These are phyloP conservation scores for Caenorhabditis panamensis DNA, from an alignment of 2,888 invertebrate species.

Conservation along the genomic window DNA sequence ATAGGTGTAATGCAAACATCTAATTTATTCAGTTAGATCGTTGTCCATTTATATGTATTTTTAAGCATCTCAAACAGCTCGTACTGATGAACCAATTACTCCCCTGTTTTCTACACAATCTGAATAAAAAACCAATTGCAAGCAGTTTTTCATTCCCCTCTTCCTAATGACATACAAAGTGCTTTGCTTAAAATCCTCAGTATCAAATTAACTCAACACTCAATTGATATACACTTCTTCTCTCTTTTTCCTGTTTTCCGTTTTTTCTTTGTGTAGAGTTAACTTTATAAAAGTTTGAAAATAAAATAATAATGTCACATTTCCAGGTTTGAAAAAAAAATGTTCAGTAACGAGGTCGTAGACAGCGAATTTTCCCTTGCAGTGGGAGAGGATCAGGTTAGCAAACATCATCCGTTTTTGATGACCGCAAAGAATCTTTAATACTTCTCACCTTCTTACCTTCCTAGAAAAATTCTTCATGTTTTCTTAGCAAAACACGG, in stretches of 20 bases:
- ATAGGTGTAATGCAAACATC: too few relatives aligned
- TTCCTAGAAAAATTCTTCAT: conserved; percentile 25
- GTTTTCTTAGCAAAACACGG: neutral
- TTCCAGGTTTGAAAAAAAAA: conserved; percentile 17
- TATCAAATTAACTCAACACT: conserved; percentile 23
- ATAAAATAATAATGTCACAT: neutral
- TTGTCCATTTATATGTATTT: too few relatives aligned
- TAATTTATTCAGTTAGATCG: too few relatives aligned
- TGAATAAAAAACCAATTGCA: conserved; percentile 31
- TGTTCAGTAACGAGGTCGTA: neutral
- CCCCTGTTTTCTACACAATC: neutral
- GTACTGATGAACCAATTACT: conserved; percentile 10
- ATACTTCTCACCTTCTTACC: conserved; percentile 22
- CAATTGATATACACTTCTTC: conserved; percentile 7
- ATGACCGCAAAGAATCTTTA: conserved; percentile 8
- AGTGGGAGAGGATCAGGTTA: conserved; percentile 41
- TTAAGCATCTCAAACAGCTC: conserved; percentile 1
- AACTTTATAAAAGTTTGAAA: neutral
- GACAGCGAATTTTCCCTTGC: conserved; percentile 17
- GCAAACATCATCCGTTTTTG: neutral
- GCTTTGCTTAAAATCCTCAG: conserved; percentile 18
- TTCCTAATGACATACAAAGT: conserved; percentile 44
- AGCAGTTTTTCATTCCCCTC: conserved; percentile 5
- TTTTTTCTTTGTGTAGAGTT: neutral
- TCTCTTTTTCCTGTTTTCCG: neutral